These are phyloP conservation scores for Lycorma delicatula DNA, from an alignment of 1,140 invertebrate species.

Conservation along the genomic window DNA sequence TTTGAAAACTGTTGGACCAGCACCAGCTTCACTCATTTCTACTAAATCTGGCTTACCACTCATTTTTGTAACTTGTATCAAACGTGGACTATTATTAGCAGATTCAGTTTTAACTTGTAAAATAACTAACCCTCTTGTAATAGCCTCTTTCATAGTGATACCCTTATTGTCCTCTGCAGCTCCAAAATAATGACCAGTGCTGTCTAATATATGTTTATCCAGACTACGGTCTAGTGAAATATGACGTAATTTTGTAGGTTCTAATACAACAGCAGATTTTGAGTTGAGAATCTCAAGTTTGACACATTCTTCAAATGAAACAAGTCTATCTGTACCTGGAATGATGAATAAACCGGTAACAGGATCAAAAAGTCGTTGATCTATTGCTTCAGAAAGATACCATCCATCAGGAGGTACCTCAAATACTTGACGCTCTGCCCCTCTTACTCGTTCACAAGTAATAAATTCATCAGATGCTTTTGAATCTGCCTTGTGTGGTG, in stretches of 20 bases:
- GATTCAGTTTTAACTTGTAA: slow-evolving; percentile 46
- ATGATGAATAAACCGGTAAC: slow-evolving; percentile 76
- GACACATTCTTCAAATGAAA: slow-evolving; percentile 82
- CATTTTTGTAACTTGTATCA: slow-evolving; percentile 52
- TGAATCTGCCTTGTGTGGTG: slow-evolving; percentile 9
- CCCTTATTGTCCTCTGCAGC: slow-evolving; percentile 38
- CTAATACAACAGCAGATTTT: slow-evolving; percentile 66
- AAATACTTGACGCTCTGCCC: slow-evolving; percentile 47
- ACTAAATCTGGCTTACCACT: slow-evolving; percentile 54
- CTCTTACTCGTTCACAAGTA: slow-evolving; percentile 5
- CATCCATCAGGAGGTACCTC: slow-evolving; percentile 76
- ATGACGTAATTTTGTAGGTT: slow-evolving; percentile 58
- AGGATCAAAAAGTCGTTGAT: slow-evolving; percentile 68
- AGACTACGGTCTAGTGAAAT: slow-evolving; percentile 64
- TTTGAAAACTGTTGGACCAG: slow-evolving; percentile 35
- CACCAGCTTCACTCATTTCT: slow-evolving; percentile 41
- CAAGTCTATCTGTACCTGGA: slow-evolving; percentile 71
- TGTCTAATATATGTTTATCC: slow-evolving; percentile 67
- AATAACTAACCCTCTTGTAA: slow-evolving; percentile 55
- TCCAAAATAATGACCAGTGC: slow-evolving; percentile 59
- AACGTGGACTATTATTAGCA: slow-evolving; percentile 42
- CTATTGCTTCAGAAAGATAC: slow-evolving; percentile 66
- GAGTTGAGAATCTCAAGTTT: slow-evolving; percentile 76
- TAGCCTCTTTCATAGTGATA: slow-evolving; percentile 70
- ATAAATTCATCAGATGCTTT: slow-evolving; percentile 13